These are phyloP conservation scores for Psittacus erithacus DNA, from an alignment of 2,113 vertebrate species.

Conservation along the genomic window DNA sequence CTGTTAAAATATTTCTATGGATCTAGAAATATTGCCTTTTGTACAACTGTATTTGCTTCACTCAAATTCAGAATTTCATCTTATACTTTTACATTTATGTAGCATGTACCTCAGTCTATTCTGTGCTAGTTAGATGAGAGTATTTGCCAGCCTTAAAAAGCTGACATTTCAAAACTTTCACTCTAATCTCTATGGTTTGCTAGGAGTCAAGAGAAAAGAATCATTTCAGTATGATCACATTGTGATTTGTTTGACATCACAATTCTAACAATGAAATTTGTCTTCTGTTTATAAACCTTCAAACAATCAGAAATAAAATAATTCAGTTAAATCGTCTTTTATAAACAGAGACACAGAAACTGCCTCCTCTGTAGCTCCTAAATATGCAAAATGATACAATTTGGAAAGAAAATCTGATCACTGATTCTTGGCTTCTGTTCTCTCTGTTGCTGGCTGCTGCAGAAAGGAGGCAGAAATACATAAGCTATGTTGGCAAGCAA, in stretches of 20 bases:
- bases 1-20: not conserved
- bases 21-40: not conserved
- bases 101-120: not conserved
- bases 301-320: not conserved
- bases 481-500: conserved; percentile 42
- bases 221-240: not conserved
- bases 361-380: not conserved
- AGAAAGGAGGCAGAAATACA: conserved; percentile 60
- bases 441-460: conserved; percentile 32
- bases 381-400: conserved; percentile 17
- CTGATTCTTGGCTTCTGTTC: conserved; percentile 55
- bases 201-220: not conserved
- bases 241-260: not conserved
- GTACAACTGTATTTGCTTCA: accelerated
- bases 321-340: not conserved
- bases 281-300: not conserved
- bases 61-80: not conserved
- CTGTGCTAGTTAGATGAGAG: not conserved
- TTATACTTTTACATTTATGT: not conserved
- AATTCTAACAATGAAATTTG: not conserved
- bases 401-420: conserved; percentile 42
- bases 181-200: not conserved
- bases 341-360: not conserved
- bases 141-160: not conserved
- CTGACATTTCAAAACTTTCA: not conserved